Percentiles rank a stretch among this genome's conserved stretches.
Evolutionary conservation across 2,113 vertebrate genomes (phyloP).

Genomic region (Colinus virginianus): DNA sequence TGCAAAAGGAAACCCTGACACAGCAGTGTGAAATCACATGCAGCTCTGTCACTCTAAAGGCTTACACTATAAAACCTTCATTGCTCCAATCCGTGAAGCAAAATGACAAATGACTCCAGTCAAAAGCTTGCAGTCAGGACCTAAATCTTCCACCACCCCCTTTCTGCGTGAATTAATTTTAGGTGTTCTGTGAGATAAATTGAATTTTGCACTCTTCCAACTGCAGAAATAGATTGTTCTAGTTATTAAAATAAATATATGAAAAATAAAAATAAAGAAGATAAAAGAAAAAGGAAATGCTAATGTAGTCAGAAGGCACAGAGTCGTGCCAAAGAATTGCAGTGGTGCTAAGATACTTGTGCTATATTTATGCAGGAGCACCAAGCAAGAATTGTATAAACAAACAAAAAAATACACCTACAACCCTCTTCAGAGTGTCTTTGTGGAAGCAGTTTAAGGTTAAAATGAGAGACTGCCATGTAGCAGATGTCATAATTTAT

Average conservation of each 20-base stretch:
- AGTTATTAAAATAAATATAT: constrained; percentile 55
- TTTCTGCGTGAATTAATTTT: constrained; percentile 61
- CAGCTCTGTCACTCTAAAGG: constrained; percentile 50
- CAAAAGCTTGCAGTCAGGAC: constrained; percentile 57
- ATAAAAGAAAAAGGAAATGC: neutral
- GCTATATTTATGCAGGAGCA: neutral
- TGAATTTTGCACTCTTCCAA: constrained; percentile 63
- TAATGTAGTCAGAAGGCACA: neutral
- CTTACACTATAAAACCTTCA: constrained; percentile 63
- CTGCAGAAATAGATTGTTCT: constrained; percentile 56
- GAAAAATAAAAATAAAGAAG: neutral
- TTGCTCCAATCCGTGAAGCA: constrained; percentile 18
- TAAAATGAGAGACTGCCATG: neutral
- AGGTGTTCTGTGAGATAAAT: constrained; percentile 63
- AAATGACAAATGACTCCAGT: constrained; percentile 70
- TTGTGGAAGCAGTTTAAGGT: neutral
- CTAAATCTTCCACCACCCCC: constrained; percentile 62
- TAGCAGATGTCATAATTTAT: neutral
- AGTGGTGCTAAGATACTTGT: neutral
- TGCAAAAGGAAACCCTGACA: constrained; percentile 7
- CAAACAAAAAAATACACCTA: neutral
- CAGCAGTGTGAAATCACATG: neutral
- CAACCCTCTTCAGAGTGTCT: neutral
- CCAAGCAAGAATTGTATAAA: neutral
- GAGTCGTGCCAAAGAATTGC: neutral